Evolutionary conservation across 2,888 invertebrate genomes (phyloP), one percentile per base, ranked within the genome.

Genomic region (Drosophila fungiperda): DNA sequence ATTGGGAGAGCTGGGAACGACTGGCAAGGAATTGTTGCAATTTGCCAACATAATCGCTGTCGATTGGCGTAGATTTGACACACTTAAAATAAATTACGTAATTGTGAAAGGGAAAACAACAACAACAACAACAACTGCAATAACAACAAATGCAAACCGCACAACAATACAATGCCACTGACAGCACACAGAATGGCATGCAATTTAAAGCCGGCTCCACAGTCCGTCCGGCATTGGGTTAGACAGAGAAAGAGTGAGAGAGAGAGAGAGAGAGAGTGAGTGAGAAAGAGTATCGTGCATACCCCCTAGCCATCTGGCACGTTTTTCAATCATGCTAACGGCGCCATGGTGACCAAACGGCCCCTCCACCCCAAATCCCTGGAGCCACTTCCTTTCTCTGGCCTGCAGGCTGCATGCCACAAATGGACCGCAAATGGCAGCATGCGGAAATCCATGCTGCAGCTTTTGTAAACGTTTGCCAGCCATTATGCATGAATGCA

Each of bases 11-110:
- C 48, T 52, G 42, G 59, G 38, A 57, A 23, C 55, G 63, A 68
- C 53, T 68, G 60, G 53, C 58, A 73, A 78, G 81, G 64, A 88
- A 86, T 88, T 80, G 90, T 83, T 86, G 85, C 90, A 85, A 85
- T 85, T 85, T 85, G 88, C 88, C 88, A 89, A 86, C 78, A 85
- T 89, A 89, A 89, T 89, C 85, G 85, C 70, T 76, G 88, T 83
- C 87, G 85, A 86, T 86, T 88, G 90, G 80, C 87, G 80, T 87
- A 89, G 87, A 87, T 87, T 87, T 87, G 90, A 90, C 90, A 90
- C 90, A 89, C 89, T 90, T 87, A 90, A 90, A 87, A 87, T 90
- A 87, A 87, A 87, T 87, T 90, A 89, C 90, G 89, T 90, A 90
- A 87, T 90, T 90, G 87, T 80, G 84, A 76, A 80, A 54, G 64